Conservation (phyloP, 2,797 vertebrate species). For the Gambelia wislizenii region DNA sequence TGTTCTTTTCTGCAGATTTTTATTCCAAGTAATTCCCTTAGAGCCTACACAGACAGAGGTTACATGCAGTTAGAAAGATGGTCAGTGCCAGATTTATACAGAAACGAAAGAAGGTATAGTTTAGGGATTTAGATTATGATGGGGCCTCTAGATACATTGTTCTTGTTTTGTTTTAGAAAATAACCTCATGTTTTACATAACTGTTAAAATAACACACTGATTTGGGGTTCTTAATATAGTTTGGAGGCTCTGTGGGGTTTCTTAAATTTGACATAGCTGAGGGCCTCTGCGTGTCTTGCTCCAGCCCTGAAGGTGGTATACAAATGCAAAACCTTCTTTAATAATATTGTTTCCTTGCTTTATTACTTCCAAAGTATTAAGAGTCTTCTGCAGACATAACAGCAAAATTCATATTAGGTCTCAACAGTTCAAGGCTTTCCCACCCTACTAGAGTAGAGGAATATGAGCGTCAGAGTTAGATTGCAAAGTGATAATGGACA, state of each 20-base stretch:
- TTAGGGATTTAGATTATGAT: too few species aligned
- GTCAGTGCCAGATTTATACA: too few species aligned
- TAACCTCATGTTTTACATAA: too few species aligned
- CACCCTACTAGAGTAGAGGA: neutral
- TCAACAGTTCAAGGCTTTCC: neutral
- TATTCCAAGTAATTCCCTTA: neutral
- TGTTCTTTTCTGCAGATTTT: neutral
- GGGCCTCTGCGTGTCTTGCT: too few species aligned
- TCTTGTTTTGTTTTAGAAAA: too few species aligned
- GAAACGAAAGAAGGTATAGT: too few species aligned
- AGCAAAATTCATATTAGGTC: conserved; percentile 33
- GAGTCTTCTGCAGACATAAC: conserved; percentile 21
- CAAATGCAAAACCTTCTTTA: neutral
- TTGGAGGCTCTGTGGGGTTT: too few species aligned
- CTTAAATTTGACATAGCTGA: too few species aligned
- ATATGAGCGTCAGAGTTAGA: rapidly evolving
- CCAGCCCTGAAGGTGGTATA: neutral
- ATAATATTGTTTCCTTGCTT: neutral
- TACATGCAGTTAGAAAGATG: neutral
- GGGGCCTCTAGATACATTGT: too few species aligned
- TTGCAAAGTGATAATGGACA: conserved; percentile 3
- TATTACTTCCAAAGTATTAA: neutral
- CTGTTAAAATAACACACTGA: too few species aligned
- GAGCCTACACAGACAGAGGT: neutral
- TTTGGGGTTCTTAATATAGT: too few species aligned